Conservation (phyloP, 2,113 vertebrate species). For the Xenopus laevis region DNA sequence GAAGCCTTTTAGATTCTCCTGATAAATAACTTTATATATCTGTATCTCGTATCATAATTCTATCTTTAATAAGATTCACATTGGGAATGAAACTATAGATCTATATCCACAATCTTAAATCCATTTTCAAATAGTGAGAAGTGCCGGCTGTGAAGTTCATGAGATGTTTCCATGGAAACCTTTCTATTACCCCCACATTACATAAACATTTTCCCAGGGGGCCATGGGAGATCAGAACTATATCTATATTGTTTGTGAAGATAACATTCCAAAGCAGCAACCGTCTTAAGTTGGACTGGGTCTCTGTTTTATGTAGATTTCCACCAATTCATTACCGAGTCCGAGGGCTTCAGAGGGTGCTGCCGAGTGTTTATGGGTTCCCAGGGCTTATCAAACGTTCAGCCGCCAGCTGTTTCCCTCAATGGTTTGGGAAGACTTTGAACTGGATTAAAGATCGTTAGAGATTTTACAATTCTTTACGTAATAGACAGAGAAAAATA, state of each 20-base stretch:
- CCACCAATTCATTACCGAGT: slow-evolving; percentile 37
- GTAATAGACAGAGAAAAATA: too few relatives aligned
- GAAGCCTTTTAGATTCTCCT: too few relatives aligned
- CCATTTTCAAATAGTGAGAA: not conserved
- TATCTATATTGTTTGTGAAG: slow-evolving; percentile 24
- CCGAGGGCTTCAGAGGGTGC: not conserved
- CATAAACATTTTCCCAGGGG: slow-evolving; percentile 11
- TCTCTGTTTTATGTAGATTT: slow-evolving; percentile 18
- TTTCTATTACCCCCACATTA: not conserved
- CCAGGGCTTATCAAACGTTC: slow-evolving; percentile 17
- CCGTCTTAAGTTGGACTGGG: not conserved
- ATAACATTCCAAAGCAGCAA: not conserved
- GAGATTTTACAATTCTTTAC: too few relatives aligned
- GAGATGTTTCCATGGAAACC: slow-evolving; percentile 8
- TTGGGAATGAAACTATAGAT: not conserved
- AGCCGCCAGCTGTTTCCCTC: not conserved
- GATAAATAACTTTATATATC: too few relatives aligned
- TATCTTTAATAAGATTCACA: too few relatives aligned
- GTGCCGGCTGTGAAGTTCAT: not conserved
- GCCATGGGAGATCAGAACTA: not conserved
- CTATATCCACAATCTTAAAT: slow-evolving; percentile 3
- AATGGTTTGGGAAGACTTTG: slow-evolving; percentile 14
- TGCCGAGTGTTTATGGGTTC: slow-evolving; percentile 27
- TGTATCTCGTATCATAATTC: too few relatives aligned
- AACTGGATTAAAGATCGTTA: not conserved